Base-by-base conservation (phyloP, 1,140 invertebrate genomes). In the Drosophila asahinai region DNA sequence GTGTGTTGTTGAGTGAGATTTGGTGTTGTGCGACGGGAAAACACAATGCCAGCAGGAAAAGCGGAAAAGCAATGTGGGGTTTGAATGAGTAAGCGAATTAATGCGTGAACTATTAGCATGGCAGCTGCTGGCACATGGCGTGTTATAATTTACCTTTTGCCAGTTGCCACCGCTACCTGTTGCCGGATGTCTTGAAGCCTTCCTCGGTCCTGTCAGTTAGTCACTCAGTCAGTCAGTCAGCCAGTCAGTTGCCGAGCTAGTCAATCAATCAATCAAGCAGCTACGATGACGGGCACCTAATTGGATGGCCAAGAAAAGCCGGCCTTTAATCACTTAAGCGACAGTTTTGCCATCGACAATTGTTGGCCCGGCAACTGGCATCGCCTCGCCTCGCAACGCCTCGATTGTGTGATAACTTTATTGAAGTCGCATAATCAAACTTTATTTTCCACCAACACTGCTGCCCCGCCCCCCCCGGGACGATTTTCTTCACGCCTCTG, bases 41-140 rank as follows among this genome's bases (percentile, higher is more conserved):
- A 67, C 55, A 78, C 43, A 64, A 61, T 62, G n/a, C 17, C 27
- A 22, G 6, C 19, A 19, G 7, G 22, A 33, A 62, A 62, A 27
- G 47, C 22, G 43, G 8, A 22, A 15, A 49, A 38, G 14, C 11
- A 12, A n/a, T 17, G 12, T 5, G 19, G 38, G 19, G 8, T 38
- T 15, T n/a, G 38, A 54, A 40, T 30, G 64, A 67, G 40, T 57
- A 54, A 59, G 40, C 52, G 72, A 47, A 71, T 71, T 82, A 83
- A 74, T 82, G 75, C 61, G 74, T 55, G 57, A 57, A 57, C 76
- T 83, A 82, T 78, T 78, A 83, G 59, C 68, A 61, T 68, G 67
- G 19, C 40, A 77, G 51, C 51, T 49, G 59, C 22, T 30, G 27
- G 27, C 27, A 19, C 76, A 79, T 82, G 43, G 80, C 70, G 77